Percentiles rank a stretch among this genome's conserved stretches.
phyloP scores from a whole-genome alignment of 2,113 vertebrate genomes.

The Naja naja region DNA sequence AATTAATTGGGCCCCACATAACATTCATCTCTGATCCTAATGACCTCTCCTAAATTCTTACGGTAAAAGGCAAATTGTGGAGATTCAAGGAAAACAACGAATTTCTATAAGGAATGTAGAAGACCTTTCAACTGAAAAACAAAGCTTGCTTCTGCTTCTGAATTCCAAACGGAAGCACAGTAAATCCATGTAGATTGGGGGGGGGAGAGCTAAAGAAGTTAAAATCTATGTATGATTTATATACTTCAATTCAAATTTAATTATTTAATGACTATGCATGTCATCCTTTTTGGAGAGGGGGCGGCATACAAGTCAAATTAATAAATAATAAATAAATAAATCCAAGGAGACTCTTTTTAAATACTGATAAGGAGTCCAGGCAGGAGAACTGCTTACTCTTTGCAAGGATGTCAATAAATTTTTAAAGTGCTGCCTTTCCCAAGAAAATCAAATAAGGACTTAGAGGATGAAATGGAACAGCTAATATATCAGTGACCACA shows the following conservation, averaged over 20 bases:
- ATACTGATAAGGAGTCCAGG: background rate
- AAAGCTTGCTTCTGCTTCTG: background rate
- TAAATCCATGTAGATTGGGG: background rate
- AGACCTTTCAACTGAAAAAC: background rate
- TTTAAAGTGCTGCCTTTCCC: rapidly evolving
- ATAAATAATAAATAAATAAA: no score
- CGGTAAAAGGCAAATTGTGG: background rate
- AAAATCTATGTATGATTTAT: background rate
- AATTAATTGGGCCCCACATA: background rate
- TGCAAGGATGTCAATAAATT: background rate
- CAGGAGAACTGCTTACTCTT: background rate
- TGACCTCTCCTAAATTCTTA: background rate
- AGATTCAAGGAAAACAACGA: background rate
- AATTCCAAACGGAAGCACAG: background rate
- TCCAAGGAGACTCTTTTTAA: slow-evolving; percentile 1
- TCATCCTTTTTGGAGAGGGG: no score
- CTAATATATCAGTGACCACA: background rate
- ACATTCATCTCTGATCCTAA: background rate
- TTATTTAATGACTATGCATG: background rate
- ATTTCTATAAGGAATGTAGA: background rate
- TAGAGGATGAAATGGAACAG: background rate
- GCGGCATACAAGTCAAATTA: no score
- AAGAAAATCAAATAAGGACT: background rate
- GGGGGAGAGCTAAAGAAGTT: background rate
- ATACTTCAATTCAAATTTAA: background rate